Evolutionary conservation across 2,888 invertebrate genomes (phyloP).

Genomic region (Ashinkailepas kermadecensis): DNA sequence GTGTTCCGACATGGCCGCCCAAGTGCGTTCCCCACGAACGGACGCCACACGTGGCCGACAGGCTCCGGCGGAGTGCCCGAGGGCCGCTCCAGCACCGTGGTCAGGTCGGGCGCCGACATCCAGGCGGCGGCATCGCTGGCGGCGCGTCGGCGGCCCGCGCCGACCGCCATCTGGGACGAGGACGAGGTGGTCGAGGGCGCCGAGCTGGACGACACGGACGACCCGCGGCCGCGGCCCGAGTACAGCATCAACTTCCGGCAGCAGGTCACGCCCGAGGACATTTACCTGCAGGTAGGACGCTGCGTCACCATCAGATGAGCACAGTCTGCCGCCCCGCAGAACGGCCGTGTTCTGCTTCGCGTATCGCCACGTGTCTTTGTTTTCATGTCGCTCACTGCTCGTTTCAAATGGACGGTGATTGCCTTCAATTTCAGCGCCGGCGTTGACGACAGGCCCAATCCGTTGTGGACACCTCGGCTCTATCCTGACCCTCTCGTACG

Average conservation of each 20-base stretch:
- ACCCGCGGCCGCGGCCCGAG: constrained; percentile 58
- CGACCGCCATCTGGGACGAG: neutral
- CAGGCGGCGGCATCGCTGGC: neutral
- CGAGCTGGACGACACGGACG: constrained; percentile 42
- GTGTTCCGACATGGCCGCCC: no score
- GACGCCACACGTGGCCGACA: neutral
- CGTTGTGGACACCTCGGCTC: no score
- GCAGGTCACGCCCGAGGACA: constrained; percentile 72
- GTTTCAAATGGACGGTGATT: no score
- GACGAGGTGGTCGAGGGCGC: constrained; percentile 32
- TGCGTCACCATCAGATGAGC: no score
- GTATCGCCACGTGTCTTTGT: no score
- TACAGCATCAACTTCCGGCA: constrained; percentile 79
- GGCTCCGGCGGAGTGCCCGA: neutral
- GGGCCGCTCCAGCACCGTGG: neutral
- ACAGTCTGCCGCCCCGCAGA: no score
- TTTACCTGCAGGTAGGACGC: constrained; percentile 63
- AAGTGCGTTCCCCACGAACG: no score
- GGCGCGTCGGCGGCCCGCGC: neutral
- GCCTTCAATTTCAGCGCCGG: no score
- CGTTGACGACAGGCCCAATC: no score
- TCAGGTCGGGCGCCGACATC: neutral
- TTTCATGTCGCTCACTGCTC: no score
- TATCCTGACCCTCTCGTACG: no score
- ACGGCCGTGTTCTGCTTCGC: no score